phyloP scores from a whole-genome alignment of 2,888 invertebrate genomes.

The Epistrophe grossulariae region DNA sequence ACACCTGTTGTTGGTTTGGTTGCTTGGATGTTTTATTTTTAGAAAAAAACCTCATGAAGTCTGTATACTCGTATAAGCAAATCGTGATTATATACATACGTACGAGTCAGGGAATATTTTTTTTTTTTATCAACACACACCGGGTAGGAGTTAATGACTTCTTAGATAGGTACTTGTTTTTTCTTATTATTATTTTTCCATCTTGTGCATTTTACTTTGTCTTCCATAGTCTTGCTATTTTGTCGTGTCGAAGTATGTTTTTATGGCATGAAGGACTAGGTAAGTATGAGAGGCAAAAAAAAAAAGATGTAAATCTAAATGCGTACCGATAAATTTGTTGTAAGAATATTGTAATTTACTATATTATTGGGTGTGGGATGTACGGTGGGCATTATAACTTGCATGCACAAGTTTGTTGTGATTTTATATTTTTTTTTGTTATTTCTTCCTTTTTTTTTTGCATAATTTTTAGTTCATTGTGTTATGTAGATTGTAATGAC shows the following conservation, averaged over 20 bases:
- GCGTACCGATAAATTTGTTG: slow-evolving; percentile 73
- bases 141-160: slow-evolving; percentile 36
- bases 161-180: slow-evolving; percentile 8
- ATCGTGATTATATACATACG: neutral
- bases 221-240: slow-evolving; percentile 24
- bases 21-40: slow-evolving; percentile 61
- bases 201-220: slow-evolving; percentile 56
- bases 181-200: slow-evolving; percentile 3
- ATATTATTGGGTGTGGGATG: slow-evolving; percentile 52
- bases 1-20: slow-evolving; percentile 58
- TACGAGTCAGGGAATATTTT: neutral
- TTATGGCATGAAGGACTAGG: slow-evolving; percentile 16
- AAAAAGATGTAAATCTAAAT: slow-evolving; percentile 52
- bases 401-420: slow-evolving; percentile 26
- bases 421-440: slow-evolving; percentile 4
- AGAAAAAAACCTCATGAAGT: slow-evolving; percentile 37
- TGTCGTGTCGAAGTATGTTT: slow-evolving; percentile 10
- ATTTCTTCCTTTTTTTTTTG: slow-evolving; percentile 27
- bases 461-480: slow-evolving; percentile 73
- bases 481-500: slow-evolving; percentile 56
- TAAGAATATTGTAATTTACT: slow-evolving; percentile 65
- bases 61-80: neutral
- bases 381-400: slow-evolving; percentile 28
- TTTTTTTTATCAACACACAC: neutral
- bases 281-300: slow-evolving; percentile 11